phyloP scores from a whole-genome alignment of 2,888 invertebrate genomes.

The Brachyopa scutellaris region DNA sequence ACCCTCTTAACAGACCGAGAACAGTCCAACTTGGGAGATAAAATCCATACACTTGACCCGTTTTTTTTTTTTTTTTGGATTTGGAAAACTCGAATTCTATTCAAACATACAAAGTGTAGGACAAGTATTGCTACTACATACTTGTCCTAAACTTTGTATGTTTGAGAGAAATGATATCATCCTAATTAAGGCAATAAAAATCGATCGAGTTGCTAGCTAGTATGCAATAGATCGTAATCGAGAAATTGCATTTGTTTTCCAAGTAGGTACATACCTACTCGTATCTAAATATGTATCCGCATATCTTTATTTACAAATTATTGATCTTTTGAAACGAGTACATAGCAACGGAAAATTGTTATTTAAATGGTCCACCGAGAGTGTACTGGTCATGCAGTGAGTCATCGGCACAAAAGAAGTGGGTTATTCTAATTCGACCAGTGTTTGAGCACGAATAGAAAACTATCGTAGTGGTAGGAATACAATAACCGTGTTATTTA shows the following conservation, averaged over 20 bases:
- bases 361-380: conserved; percentile 22
- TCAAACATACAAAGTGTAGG: too few relatives aligned
- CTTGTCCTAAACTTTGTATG: too few relatives aligned
- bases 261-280: background rate
- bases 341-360: conserved; percentile 13
- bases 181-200: background rate
- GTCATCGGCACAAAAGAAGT: conserved; percentile 39
- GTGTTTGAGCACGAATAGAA: conserved; percentile 1
- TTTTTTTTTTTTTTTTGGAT: too few relatives aligned
- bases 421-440: conserved; percentile 28
- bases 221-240: too few relatives aligned
- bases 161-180: background rate
- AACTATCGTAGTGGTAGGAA: conserved; percentile 10
- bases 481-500: conserved; percentile 50
- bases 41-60: background rate
- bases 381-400: conserved; percentile 19
- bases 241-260: too few relatives aligned
- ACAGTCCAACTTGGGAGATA: background rate
- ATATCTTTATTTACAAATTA: background rate
- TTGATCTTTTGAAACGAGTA: conserved; percentile 15
- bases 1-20: background rate
- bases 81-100: too few relatives aligned
- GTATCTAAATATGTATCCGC: too few relatives aligned
- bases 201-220: too few relatives aligned
- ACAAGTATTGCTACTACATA: too few relatives aligned